phyloP scores from a whole-genome alignment of 2,888 invertebrate species.

The Apantesis nais region DNA sequence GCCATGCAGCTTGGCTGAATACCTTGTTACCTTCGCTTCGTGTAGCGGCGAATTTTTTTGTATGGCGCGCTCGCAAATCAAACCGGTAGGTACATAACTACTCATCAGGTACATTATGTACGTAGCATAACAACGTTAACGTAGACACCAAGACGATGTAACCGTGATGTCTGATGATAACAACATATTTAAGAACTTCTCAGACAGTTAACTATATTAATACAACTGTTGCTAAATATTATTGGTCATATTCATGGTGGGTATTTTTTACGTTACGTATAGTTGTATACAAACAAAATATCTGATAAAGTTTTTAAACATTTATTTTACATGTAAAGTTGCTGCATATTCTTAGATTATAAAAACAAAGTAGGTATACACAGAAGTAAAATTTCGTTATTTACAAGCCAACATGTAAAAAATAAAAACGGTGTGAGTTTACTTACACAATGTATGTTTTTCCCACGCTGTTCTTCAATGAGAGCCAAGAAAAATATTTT shows the following conservation, averaged over 20 bases:
- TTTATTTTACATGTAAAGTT: not conserved
- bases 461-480: slow-evolving; percentile 71
- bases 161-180: slow-evolving; percentile 25
- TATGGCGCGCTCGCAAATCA: slow-evolving; percentile 73
- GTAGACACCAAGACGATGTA: slow-evolving; percentile 30
- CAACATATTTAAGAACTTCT: slow-evolving; percentile 14
- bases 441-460: slow-evolving; percentile 67
- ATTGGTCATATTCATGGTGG: not conserved
- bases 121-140: slow-evolving; percentile 44
- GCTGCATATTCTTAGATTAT: not conserved
- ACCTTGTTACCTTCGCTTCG: slow-evolving; percentile 55
- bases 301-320: not conserved
- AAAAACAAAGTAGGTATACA: not conserved
- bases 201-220: slow-evolving; percentile 4
- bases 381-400: not conserved
- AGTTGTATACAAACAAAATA: slow-evolving; percentile 1
- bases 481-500: slow-evolving; percentile 54
- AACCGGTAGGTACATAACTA: slow-evolving; percentile 72
- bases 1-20: slow-evolving; percentile 61
- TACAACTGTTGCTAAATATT: not conserved
- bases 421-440: slow-evolving; percentile 34
- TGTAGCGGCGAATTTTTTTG: slow-evolving; percentile 82
- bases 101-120: slow-evolving; percentile 56
- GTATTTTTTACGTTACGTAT: not conserved
- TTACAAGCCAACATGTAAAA: slow-evolving; percentile 20